Evolutionary conservation across 2,113 vertebrate species (phyloP), one percentile per base, ranked within the genome.

Genomic region (Dasyprocta punctata): DNA sequence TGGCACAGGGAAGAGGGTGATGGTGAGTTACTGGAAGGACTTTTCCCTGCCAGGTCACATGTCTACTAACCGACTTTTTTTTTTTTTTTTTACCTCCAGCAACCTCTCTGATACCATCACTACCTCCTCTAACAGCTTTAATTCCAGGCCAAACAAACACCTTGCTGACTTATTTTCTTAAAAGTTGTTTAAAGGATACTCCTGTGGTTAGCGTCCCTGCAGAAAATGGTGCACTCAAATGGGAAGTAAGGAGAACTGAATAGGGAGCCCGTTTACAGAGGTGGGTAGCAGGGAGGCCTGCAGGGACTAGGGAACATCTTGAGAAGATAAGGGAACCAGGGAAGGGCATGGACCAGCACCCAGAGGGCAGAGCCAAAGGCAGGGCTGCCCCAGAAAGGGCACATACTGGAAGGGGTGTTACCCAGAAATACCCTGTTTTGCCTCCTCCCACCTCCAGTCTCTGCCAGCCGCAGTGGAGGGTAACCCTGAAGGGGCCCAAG

Each of bases 121-220:
- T 0, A 5, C 65, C 12, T 47, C 52, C 63, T 94, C 38, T 6
- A 30, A 54, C 1, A 2, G 67, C 90, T 80, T 77, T 91, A 36
- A 63, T 52, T 60, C 33, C 82, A 24, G 80, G 77, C 14, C 22
- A 36, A 44, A 44, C 56, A 82, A 85, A 86, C 33, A 93, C 49
- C 28, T 90, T 61, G 60, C 81, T 1, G 16, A 81, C 73, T 22
- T 73, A n/a, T 38, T 92, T 83, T 85, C 85, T 90, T 88, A 94
- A 92, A 97, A 58, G 9, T 44, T 83, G 61, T 89, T 80, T 91
- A 26, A 89, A 89, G 83, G 54, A 38, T 28, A 56, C 89, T 24
- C 22, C 17, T 38, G 56, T 85, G 22, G 30, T 47, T 13, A n/a
- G 41, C 58, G 93, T 86, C 65, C 38, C 52, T 28, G 7, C 47